Base-by-base conservation (phyloP, 1,140 invertebrate genomes). In the Drosophila saltans region DNA sequence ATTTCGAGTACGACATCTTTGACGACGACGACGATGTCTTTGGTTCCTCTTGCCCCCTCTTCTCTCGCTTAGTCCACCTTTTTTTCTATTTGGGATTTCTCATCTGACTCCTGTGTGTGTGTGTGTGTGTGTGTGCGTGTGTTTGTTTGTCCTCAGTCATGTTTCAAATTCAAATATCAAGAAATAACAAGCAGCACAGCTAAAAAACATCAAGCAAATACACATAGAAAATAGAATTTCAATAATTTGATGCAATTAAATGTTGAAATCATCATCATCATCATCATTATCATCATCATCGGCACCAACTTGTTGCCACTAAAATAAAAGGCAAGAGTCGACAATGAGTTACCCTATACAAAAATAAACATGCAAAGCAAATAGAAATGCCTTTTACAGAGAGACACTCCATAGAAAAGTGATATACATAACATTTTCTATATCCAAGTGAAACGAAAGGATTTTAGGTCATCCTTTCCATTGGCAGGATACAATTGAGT, bases 131-230 rank as follows among this genome's bases (percentile, higher is more conserved):
- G 63, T 41, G 70, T 52, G 56, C 48, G 58, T 39, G 48, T 41
- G 58, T 85, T 16, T 48, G 45, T 48, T 73, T 77, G 75, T 66
- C 61, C 48, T 43, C 30, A 64, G 39, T 58, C 62, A 24, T n/a
- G 30, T 72, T 59, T 63, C 56, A 65, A 78, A 70, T 55, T 43
- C 70, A 81, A 85, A 81, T 62, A 84, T 52, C 58, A 26, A 65
- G 24, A 65, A 56, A 59, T 61, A 36, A 60, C 45, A 6, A 24
- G 30, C 30, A 55, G 48, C 11, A 26, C 26, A 16, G 55, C 7
- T 48, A 48, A 48, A 16, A 48, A 58, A 64, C 9, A 61, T 60
- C 40, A 36, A 52, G 28, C 64, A 52, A 33, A 61, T 36, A 6
- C 57, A 43, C n/a, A 28, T 43, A n/a, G 30, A 43, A 61, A 60